Conservation (phyloP, 2,113 vertebrate species). For the Hyla sarda region DNA sequence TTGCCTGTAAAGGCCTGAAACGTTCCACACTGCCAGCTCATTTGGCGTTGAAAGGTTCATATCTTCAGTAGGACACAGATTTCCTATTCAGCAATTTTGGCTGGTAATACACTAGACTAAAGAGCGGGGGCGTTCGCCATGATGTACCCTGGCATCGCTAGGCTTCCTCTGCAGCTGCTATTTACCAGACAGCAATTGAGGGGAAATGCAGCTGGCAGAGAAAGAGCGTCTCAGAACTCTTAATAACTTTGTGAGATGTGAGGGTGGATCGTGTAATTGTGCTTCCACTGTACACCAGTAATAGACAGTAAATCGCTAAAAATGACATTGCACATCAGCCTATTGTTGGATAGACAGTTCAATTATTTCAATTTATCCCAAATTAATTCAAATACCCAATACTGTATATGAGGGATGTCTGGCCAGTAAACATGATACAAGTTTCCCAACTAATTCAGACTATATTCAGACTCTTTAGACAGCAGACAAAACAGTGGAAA, state of each 20-base stretch:
- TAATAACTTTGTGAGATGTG: constrained; percentile 68
- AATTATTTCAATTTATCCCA: constrained; percentile 22
- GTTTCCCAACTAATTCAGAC: neutral
- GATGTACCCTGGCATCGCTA: constrained; percentile 75
- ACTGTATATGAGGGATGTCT: neutral
- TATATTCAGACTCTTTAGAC: neutral
- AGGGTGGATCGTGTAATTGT: constrained; percentile 62
- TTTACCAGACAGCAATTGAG: constrained; percentile 73
- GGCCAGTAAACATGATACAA: neutral
- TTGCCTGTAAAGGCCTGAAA: constrained; percentile 23
- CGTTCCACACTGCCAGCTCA: constrained; percentile 22
- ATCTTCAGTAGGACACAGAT: constrained; percentile 30
- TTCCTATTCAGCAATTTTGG: constrained; percentile 58
- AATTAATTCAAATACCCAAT: neutral
- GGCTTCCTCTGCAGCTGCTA: constrained; percentile 80
- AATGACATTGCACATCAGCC: neutral
- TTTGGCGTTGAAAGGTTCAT: constrained; percentile 45
- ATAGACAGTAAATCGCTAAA: constrained; percentile 29
- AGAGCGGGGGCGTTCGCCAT: constrained; percentile 62
- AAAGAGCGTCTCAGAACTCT: constrained; percentile 63
- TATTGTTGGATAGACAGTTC: constrained; percentile 11
- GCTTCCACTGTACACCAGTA: constrained; percentile 54
- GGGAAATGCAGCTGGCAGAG: constrained; percentile 73
- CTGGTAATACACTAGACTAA: constrained; percentile 57
- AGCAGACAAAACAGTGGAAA: neutral